Conservation (phyloP, 2,797 vertebrate species). For the Rhabdomys pumilio region DNA sequence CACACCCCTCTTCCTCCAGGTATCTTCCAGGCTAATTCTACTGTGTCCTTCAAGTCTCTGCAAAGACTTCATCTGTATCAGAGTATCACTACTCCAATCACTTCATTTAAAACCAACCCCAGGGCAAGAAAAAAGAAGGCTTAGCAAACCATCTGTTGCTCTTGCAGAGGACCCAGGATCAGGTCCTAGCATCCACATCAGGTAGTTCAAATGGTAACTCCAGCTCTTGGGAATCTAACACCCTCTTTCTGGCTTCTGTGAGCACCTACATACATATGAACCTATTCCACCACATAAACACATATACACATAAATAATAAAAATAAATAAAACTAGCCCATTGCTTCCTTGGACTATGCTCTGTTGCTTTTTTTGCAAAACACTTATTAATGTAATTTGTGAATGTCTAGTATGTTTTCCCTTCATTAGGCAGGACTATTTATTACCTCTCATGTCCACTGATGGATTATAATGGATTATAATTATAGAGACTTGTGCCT, state of each 20-base stretch:
- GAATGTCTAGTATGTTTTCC: slow-evolving; percentile 41
- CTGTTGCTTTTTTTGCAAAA: neutral
- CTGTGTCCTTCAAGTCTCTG: slow-evolving; percentile 25
- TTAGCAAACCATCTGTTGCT: neutral
- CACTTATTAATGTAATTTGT: neutral
- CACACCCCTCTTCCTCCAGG: slow-evolving; percentile 8
- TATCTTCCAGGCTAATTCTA: neutral
- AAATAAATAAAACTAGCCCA: slow-evolving; percentile 12
- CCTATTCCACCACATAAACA: neutral
- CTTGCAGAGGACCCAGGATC: neutral
- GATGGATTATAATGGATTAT: slow-evolving; percentile 58
- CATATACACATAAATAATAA: neutral
- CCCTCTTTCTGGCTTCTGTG: neutral
- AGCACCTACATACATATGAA: neutral
- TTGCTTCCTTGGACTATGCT: neutral
- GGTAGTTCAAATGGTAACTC: neutral
- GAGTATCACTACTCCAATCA: neutral
- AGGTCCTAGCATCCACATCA: neutral
- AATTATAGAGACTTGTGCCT: slow-evolving; percentile 37
- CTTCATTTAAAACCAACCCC: slow-evolving; percentile 14
- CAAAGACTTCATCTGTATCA: slow-evolving; percentile 26
- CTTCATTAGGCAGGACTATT: neutral
- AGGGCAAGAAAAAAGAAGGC: neutral
- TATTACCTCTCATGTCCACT: slow-evolving; percentile 39
- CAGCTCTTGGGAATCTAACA: neutral